A percentile compares a stretch with the other conserved stretches of the same genome.
Conservation (phyloP, 2,797 vertebrate species). For the Epinephelus awoara region DNA sequence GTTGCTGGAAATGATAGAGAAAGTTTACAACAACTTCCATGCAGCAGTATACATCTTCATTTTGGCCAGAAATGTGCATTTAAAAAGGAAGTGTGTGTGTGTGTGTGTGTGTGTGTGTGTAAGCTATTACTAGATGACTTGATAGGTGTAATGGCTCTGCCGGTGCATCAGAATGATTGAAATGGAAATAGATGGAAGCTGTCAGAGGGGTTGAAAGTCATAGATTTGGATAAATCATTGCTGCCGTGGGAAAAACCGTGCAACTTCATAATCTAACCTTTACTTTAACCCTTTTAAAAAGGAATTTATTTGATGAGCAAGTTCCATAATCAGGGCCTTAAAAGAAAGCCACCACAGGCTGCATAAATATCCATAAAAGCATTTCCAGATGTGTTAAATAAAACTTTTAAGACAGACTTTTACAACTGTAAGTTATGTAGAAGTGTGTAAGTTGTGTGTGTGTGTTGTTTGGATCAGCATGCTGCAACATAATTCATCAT, state of each 20-base stretch:
- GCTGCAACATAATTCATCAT: neutral
- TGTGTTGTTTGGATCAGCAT: no score
- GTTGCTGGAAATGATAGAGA: neutral
- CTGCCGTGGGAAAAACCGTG: neutral
- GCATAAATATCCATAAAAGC: conserved; percentile 51
- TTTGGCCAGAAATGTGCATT: conserved; percentile 14
- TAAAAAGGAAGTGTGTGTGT: conserved; percentile 3
- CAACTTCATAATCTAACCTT: conserved; percentile 48
- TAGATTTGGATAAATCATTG: conserved; percentile 52
- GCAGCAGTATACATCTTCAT: conserved; percentile 20
- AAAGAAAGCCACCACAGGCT: conserved; percentile 39
- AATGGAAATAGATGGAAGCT: conserved; percentile 64
- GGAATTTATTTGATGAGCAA: conserved; percentile 16
- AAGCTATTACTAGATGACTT: conserved; percentile 55
- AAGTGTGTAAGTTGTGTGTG: neutral
- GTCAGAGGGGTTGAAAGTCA: conserved; percentile 59
- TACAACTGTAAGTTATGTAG: conserved; percentile 9
- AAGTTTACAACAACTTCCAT: conserved; percentile 10
- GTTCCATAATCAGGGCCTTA: conserved; percentile 33
- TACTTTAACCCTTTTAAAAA: conserved; percentile 35
- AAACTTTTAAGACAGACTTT: conserved; percentile 21
- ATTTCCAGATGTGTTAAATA: neutral
- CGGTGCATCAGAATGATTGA: conserved; percentile 63
- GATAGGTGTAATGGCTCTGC: conserved; percentile 62
- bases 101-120: conserved; percentile 20